These are phyloP conservation scores for Emydura subglobosa DNA, from an alignment of 2,113 vertebrate genomes.

Conservation along the genomic window DNA sequence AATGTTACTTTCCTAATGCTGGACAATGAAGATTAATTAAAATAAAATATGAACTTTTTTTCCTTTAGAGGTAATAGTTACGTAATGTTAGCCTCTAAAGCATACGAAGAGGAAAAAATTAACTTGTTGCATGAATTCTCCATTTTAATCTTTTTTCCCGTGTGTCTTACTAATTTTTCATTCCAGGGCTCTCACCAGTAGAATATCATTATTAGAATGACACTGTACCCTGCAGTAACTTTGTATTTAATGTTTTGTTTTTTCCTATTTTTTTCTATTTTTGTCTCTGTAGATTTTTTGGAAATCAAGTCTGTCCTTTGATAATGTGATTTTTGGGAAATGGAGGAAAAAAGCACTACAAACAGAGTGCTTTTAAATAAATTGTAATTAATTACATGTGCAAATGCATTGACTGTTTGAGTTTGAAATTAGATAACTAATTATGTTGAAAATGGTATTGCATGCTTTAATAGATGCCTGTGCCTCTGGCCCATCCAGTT, in stretches of 20 bases:
- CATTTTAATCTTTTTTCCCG: background rate
- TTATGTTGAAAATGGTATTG: conserved; percentile 69
- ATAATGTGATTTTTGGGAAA: conserved; percentile 24
- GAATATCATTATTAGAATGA: background rate
- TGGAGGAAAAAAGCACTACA: conserved; percentile 38
- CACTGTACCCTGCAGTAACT: background rate
- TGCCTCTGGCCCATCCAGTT: conserved; percentile 43
- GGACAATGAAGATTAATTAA: background rate
- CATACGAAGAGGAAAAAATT: background rate
- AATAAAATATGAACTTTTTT: background rate
- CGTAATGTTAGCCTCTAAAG: background rate
- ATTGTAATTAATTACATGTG: conserved; percentile 63
- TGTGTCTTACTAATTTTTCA: background rate
- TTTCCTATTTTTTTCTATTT: background rate
- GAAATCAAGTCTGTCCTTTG: conserved; percentile 40
- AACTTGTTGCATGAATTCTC: background rate
- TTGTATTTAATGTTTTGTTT: background rate
- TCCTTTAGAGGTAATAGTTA: background rate
- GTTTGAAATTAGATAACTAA: conserved; percentile 69
- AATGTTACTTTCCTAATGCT: background rate
- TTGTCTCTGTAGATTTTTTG: conserved; percentile 3
- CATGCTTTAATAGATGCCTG: conserved; percentile 50
- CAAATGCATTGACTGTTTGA: conserved; percentile 42
- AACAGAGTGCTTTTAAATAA: conserved; percentile 63
- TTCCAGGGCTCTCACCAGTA: background rate